These are phyloP conservation scores for Romanogobio albipinnatus DNA, from an alignment of 2,113 vertebrate genomes.

Conservation along the genomic window DNA sequence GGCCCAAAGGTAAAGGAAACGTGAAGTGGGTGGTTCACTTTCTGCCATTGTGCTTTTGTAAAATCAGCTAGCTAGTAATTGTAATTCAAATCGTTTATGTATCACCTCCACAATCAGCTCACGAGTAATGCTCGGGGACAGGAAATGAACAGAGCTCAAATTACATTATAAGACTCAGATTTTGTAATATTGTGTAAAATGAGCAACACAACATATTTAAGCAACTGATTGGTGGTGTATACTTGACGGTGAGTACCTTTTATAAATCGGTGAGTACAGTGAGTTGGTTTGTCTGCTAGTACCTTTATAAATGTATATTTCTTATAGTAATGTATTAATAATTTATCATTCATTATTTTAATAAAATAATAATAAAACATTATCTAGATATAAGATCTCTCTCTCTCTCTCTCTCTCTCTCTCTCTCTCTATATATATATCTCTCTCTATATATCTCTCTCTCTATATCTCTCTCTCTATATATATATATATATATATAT, in stretches of 20 bases:
- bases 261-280: too few relatives aligned
- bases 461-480: too few relatives aligned
- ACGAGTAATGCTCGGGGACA: constrained; percentile 25
- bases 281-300: too few relatives aligned
- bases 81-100: constrained; percentile 3
- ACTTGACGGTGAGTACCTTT: too few relatives aligned
- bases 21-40: background rate
- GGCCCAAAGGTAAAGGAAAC: constrained; percentile 41
- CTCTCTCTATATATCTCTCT: too few relatives aligned
- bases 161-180: background rate
- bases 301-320: background rate
- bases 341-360: background rate
- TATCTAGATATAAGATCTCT: background rate
- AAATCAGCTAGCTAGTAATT: constrained; percentile 10
- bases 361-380: background rate
- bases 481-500: too few relatives aligned
- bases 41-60: constrained; percentile 20
- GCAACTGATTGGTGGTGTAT: background rate
- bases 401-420: too few relatives aligned
- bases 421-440: too few relatives aligned
- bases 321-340: background rate
- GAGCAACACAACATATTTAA: background rate
- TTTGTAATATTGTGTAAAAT: background rate
- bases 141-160: constrained; percentile 30
- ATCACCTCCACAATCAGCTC: background rate